phyloP scores from a whole-genome alignment of 1,140 invertebrate species.

The Papilio polyxenes region DNA sequence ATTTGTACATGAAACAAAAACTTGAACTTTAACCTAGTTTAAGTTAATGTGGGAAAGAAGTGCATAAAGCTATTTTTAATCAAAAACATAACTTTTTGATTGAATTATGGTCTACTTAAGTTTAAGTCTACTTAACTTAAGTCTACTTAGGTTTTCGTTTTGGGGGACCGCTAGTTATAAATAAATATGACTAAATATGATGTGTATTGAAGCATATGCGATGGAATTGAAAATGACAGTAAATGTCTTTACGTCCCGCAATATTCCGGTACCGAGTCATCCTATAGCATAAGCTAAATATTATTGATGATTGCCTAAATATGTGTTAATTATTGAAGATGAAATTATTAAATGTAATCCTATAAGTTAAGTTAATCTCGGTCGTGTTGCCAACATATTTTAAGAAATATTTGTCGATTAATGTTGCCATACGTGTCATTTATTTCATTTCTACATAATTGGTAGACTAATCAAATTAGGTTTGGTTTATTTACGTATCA shows the following conservation, averaged over 20 bases:
- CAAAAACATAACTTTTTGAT: no score
- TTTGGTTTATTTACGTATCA: no score
- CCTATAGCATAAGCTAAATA: background rate
- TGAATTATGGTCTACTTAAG: no score
- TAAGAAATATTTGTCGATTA: background rate
- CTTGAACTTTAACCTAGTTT: no score
- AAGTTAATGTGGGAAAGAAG: no score
- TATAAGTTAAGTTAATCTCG: background rate
- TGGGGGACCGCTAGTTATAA: background rate
- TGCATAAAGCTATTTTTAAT: no score
- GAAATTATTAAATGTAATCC: background rate
- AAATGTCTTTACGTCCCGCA: background rate
- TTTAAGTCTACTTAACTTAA: no score
- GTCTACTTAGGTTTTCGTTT: no score
- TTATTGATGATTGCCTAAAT: background rate
- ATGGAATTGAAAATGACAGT: conserved; percentile 21
- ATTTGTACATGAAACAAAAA: no score
- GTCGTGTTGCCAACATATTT: background rate
- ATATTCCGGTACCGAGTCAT: conserved; percentile 1
- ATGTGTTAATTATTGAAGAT: background rate
- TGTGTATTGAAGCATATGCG: background rate
- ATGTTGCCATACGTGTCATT: conserved; percentile 6
- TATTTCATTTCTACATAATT: background rate
- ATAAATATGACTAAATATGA: background rate
- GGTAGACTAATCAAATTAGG: background rate